Conservation (phyloP, 2,113 vertebrate genomes). For the Scopus umbretta region DNA sequence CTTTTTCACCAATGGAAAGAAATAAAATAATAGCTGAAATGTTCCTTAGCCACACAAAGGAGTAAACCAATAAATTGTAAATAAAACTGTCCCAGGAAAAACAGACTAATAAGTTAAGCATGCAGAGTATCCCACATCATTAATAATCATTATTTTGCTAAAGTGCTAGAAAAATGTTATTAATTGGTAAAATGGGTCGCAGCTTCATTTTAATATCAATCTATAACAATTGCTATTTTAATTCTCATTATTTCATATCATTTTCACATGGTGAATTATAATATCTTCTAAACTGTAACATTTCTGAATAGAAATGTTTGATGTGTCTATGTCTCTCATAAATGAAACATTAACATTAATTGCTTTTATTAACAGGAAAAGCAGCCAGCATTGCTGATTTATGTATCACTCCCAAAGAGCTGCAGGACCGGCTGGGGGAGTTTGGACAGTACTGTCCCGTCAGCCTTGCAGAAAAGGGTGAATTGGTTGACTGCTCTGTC, state of each 20-base stretch:
- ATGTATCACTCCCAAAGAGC: slow-evolving; percentile 84
- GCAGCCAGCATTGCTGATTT: slow-evolving; percentile 84
- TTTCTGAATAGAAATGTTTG: not conserved
- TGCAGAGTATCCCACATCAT: not conserved
- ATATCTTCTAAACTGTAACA: not conserved
- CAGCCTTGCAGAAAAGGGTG: slow-evolving; percentile 81
- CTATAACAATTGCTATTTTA: not conserved
- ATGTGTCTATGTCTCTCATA: not conserved
- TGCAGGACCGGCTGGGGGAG: slow-evolving; percentile 80
- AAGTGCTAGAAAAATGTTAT: not conserved
- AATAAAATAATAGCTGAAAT: not conserved
- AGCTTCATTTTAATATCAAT: not conserved
- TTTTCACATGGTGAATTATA: not conserved
- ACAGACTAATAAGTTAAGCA: not conserved
- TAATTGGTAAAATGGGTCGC: not conserved
- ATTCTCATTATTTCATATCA: not conserved
- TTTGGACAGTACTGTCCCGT: slow-evolving; percentile 90
- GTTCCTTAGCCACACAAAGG: not conserved
- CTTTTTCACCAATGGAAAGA: not conserved
- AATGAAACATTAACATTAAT: not conserved
- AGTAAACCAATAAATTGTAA: not conserved
- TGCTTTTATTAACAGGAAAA: slow-evolving; percentile 72
- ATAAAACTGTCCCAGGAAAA: not conserved
- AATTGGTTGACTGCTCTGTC: slow-evolving; percentile 82
- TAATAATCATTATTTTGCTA: not conserved